A percentile compares a stretch with the other conserved stretches of the same genome.
These are phyloP conservation scores for Drosophila parthenogenetica DNA, from an alignment of 2,888 invertebrate genomes.

Conservation along the genomic window DNA sequence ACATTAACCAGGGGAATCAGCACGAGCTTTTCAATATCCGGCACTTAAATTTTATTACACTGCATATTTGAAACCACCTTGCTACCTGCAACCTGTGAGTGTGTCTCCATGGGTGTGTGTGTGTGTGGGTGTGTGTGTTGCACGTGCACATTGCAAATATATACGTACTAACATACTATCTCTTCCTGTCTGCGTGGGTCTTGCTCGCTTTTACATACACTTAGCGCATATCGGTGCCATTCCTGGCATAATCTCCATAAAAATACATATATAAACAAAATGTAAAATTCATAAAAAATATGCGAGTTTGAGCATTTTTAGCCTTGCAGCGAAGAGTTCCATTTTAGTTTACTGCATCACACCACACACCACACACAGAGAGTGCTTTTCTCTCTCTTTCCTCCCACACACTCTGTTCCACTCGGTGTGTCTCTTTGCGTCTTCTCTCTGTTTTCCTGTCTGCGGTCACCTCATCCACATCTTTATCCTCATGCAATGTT, in stretches of 20 bases:
- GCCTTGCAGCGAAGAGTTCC: constrained; percentile 48
- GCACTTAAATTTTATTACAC: constrained; percentile 67
- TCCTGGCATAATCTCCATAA: constrained; percentile 64
- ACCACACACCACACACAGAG: constrained; percentile 17
- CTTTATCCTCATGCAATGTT: constrained; percentile 52
- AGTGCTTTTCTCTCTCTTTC: constrained; percentile 1
- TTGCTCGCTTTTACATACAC: constrained; percentile 20
- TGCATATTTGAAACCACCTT: constrained; percentile 56
- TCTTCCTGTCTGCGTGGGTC: constrained; percentile 8
- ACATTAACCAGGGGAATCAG: constrained; percentile 57
- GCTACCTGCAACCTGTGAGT: constrained; percentile 53
- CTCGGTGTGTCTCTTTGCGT: constrained; percentile 11
- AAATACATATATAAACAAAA: constrained; percentile 67
- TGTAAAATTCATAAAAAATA: constrained; percentile 67
- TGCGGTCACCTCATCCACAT: constrained; percentile 40
- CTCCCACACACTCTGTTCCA: neutral
- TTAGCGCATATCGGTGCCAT: constrained; percentile 27
- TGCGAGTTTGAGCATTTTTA: constrained; percentile 50
- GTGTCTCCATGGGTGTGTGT: constrained; percentile 27
- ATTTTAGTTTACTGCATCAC: constrained; percentile 37
- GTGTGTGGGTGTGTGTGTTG: constrained; percentile 18
- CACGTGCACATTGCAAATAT: constrained; percentile 39
- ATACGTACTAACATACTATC: constrained; percentile 7
- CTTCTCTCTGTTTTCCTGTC: constrained; percentile 9
- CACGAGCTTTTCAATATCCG: constrained; percentile 65